Evolutionary conservation across 2,888 invertebrate species (phyloP), one percentile per base, ranked within the genome.

Genomic region (Sericinus montela): DNA sequence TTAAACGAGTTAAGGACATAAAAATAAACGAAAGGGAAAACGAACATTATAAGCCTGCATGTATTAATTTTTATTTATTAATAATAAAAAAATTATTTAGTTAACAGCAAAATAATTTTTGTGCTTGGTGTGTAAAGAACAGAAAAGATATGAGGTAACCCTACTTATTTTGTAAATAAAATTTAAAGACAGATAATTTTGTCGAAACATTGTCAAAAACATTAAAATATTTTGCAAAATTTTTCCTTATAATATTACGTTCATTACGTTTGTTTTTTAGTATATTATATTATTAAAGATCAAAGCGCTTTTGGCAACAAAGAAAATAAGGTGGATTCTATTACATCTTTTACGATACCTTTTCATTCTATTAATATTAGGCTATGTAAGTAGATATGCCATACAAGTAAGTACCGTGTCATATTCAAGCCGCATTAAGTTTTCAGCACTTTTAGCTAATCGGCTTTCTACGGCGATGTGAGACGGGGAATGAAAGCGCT

Each of bases 381-480:
- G 25, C 32, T 14, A 25, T 28, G 34, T 40, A 42, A 48, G 41
- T 16, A 36, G 29, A 42, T 36, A 41, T 35, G 32, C n/a, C 32
- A 19, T 5, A 29, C 3, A 15, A 14, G 14, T 48, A 42, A 44
- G 45, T 46, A 45, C 47, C 44, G 47, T 45, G 63, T 71, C 64
- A 75, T 77, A 77, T 79, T 75, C 63, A 60, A 63, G 62, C 63
- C 72, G 67, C 75, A 82, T 85, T 79, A 79, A 78, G 77, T 75
- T 81, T 83, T 80, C 77, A 75, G 72, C 69, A 72, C 75, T 76
- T 75, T 76, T 75, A 76, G 77, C 69, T 77, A 80, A 84, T 79
- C 78, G 78, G 78, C 80, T 83, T 78, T 71, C 68, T 63, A 42
- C 32, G 51, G 70, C 67, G 68, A 59, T 58, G 64, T 67, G 75